Conservation (phyloP, 1,140 invertebrate species). For the Sitophilus oryzae region DNA sequence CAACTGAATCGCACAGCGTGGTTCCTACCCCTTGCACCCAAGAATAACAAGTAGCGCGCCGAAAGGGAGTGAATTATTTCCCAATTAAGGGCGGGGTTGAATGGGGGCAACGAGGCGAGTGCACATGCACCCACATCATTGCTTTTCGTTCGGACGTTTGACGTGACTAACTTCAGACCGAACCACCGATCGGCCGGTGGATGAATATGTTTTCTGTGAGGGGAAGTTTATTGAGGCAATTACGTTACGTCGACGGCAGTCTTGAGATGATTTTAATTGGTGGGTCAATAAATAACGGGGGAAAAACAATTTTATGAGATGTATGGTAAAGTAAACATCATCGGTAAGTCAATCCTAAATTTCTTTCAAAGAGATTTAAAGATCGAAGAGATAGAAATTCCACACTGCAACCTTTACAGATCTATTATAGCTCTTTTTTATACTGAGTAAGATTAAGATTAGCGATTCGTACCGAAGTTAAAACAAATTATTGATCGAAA, state of each 20-base stretch:
- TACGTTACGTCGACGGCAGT: neutral
- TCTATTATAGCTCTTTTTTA: too few species aligned
- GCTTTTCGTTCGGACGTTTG: slow-evolving; percentile 21
- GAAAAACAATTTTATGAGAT: too few species aligned
- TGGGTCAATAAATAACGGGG: too few species aligned
- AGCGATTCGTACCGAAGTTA: too few species aligned
- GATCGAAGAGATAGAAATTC: too few species aligned
- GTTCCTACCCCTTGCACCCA: slow-evolving; percentile 14
- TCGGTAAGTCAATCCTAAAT: too few species aligned
- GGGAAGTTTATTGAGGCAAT: neutral
- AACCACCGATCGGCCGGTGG: neutral
- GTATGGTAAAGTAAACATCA: too few species aligned
- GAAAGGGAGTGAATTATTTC: slow-evolving; percentile 28
- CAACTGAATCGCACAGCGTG: slow-evolving; percentile 20
- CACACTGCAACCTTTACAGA: too few species aligned
- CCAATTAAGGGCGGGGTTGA: slow-evolving; percentile 24
- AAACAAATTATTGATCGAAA: too few species aligned
- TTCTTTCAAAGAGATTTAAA: too few species aligned
- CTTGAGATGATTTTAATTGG: neutral
- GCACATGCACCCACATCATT: slow-evolving; percentile 27
- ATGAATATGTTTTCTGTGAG: neutral
- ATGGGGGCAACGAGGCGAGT: slow-evolving; percentile 13
- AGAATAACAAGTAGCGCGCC: slow-evolving; percentile 13
- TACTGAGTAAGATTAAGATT: too few species aligned
- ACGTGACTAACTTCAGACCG: slow-evolving; percentile 5